Base-by-base conservation (phyloP, 2,113 vertebrate genomes). In the Lota lota region DNA sequence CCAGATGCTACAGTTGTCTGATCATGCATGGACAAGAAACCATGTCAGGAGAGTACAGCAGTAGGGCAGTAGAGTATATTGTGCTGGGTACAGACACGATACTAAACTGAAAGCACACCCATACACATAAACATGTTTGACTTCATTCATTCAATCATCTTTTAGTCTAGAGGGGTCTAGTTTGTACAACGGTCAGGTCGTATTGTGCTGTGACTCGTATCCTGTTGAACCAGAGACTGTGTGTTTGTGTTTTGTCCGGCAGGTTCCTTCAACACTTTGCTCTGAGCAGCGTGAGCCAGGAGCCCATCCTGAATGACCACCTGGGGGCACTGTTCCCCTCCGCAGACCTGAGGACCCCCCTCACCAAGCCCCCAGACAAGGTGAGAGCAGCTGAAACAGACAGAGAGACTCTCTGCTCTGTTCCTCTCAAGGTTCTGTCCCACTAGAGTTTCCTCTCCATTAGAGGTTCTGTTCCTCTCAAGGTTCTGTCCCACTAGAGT, bases 241-340 rank as follows among this genome's bases (percentile, higher is more conserved):
- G n/a, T 53, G 16, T 53, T 53, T 56, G 53, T 56, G n/a, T 8
- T 56, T 10, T 56, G 53, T 18, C 77, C 76, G 40, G 22, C 74
- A 99, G 96, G 88, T 98, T 98, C 87, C 79, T 95, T 66, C 93
- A 91, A 65, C 95, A 98, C 82, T 96, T 98, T 66, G 83, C 92
- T 0, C 56, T 98, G 63, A 91, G 95, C 85, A 97, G 93, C 1
- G 79, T 96, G 75, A 92, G 94, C 62, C 88, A 67, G 8, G 94
- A 96, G 74, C 92, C 94, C 0, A 85, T 99, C 20, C 88, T 93
- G 73, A 92, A 90, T 15, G 79, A 89, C 56, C 96, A 98, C 90
- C 90, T 98, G 75, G 93, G 93, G 21, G 60, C 88, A 19, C 77
- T 98, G 18, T 88, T 98, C 64, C 90, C 93, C 58, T 86, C 92